These are phyloP conservation scores for Apoda limacodes DNA, from an alignment of 2,888 invertebrate species.

Conservation along the genomic window DNA sequence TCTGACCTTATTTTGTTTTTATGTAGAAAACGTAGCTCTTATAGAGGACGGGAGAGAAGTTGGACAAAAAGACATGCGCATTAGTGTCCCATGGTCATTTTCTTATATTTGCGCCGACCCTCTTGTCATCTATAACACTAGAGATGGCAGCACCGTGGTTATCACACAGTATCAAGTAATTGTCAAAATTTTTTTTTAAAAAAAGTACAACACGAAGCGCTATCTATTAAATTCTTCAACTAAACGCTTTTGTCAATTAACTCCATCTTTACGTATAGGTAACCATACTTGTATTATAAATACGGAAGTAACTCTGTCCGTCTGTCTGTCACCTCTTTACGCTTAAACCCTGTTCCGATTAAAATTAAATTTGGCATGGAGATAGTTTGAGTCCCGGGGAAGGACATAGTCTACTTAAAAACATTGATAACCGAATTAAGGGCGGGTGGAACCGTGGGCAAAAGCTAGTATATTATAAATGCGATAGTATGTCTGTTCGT, in stretches of 20 bases:
- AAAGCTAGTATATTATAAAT: too few species aligned
- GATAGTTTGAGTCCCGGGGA: too few species aligned
- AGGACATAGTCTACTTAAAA: too few species aligned
- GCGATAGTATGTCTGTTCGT: too few species aligned
- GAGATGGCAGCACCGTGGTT: conserved; percentile 38
- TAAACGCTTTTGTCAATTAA: background rate
- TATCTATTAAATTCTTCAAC: background rate
- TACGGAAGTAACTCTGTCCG: too few species aligned
- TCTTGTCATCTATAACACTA: conserved; percentile 29
- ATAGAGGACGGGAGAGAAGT: conserved; percentile 42
- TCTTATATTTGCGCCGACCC: conserved; percentile 43
- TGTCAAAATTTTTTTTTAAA: background rate
- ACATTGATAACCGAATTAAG: too few species aligned
- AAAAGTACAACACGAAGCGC: background rate
- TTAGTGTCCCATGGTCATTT: conserved; percentile 34
- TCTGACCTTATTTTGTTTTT: background rate
- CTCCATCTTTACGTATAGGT: background rate
- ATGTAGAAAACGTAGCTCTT: conserved; percentile 31
- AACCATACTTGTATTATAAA: background rate
- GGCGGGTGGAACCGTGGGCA: too few species aligned
- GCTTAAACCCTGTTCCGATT: too few species aligned
- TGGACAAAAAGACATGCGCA: conserved; percentile 30
- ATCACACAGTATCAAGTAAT: conserved; percentile 40
- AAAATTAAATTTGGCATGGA: too few species aligned
- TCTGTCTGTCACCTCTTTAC: too few species aligned